Percentiles rank a stretch among this genome's conserved stretches.
These are phyloP conservation scores for Polyommatus iphigenia DNA, from an alignment of 2,888 invertebrate species.

Conservation along the genomic window DNA sequence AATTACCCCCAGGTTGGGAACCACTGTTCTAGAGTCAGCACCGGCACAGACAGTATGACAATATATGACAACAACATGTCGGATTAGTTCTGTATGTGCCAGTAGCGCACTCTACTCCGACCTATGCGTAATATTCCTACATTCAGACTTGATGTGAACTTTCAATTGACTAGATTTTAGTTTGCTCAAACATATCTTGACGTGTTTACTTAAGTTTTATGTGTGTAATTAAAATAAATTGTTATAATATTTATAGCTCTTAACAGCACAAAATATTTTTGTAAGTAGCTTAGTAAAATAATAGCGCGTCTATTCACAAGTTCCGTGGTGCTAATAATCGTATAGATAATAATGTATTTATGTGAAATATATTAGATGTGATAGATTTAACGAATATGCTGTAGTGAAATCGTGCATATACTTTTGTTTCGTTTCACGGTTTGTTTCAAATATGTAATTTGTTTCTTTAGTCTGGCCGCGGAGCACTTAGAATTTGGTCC, in stretches of 20 bases:
- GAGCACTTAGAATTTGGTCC: too few relatives aligned
- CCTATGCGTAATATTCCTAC: too few relatives aligned
- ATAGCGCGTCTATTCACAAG: background rate
- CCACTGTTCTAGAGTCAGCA: too few relatives aligned
- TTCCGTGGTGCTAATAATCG: background rate
- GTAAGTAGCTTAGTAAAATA: background rate
- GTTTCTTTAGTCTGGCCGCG: too few relatives aligned
- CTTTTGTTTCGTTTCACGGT: background rate
- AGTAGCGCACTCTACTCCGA: too few relatives aligned
- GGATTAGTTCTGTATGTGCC: too few relatives aligned
- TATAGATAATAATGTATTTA: conserved; percentile 6
- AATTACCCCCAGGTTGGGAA: too few relatives aligned
- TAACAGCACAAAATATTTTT: background rate
- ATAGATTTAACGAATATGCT: background rate
- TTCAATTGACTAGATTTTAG: background rate
- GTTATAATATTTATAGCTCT: background rate
- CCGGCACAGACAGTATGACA: too few relatives aligned
- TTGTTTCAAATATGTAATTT: too few relatives aligned
- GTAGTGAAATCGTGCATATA: background rate
- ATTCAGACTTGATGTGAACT: too few relatives aligned
- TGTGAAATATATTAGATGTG: conserved; percentile 7
- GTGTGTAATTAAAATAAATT: background rate
- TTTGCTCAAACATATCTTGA: conserved; percentile 1
- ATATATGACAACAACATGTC: too few relatives aligned
- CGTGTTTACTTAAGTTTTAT: background rate